Percentiles rank a stretch among this genome's conserved stretches.
Evolutionary conservation across 2,888 invertebrate species (phyloP).

Genomic region (Allolobophora icterica): DNA sequence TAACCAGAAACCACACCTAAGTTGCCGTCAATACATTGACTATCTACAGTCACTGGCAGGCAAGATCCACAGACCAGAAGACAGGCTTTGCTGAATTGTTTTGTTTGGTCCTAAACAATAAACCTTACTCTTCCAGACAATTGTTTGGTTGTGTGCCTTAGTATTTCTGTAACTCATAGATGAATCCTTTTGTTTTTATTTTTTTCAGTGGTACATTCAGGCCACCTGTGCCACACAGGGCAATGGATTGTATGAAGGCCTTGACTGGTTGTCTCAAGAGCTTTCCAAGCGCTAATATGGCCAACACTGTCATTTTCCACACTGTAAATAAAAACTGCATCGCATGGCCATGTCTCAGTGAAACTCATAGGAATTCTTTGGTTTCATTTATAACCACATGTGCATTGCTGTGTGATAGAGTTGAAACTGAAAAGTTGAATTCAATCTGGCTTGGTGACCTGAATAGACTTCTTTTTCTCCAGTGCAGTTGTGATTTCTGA

Average conservation of each 20-base stretch:
- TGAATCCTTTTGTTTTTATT: constrained; percentile 33
- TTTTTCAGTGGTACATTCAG: constrained; percentile 90
- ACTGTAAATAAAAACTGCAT: neutral
- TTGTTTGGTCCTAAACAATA: neutral
- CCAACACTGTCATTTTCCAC: neutral
- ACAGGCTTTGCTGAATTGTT: neutral
- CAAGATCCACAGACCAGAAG: neutral
- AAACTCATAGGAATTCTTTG: constrained; percentile 8
- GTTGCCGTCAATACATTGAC: neutral
- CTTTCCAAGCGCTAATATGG: constrained; percentile 69
- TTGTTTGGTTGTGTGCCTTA: neutral
- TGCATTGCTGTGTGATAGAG: neutral
- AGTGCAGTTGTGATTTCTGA: neutral
- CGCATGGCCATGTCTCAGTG: neutral
- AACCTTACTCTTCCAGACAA: neutral
- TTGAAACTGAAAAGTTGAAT: neutral
- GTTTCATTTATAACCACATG: constrained; percentile 1
- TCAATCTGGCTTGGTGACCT: neutral
- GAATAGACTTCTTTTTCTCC: neutral
- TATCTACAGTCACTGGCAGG: neutral
- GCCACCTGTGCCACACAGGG: constrained; percentile 95
- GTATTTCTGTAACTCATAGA: neutral
- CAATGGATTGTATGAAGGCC: constrained; percentile 90
- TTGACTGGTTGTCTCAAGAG: constrained; percentile 94
- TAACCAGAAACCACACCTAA: neutral